These are phyloP conservation scores for Australoheros scitulus DNA, from an alignment of 2,113 vertebrate species.

Conservation along the genomic window DNA sequence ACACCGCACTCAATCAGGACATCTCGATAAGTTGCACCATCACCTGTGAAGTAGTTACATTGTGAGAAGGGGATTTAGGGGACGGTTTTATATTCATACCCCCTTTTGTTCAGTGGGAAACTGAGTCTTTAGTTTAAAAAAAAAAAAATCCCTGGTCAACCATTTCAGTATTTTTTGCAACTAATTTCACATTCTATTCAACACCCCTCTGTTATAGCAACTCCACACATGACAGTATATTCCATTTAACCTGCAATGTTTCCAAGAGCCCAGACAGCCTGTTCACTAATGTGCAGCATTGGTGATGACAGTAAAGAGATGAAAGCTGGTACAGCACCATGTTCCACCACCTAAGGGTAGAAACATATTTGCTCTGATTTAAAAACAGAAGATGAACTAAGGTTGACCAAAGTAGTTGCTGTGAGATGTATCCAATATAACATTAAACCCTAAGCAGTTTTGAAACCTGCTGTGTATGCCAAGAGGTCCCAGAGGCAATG, in stretches of 20 bases:
- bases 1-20: constrained; percentile 81
- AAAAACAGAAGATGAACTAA: neutral
- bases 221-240: neutral
- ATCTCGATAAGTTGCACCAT: constrained; percentile 87
- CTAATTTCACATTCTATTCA: neutral
- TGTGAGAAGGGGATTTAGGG: neutral
- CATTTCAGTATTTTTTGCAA: neutral
- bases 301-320: constrained; percentile 86
- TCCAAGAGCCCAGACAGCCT: constrained; percentile 92
- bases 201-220: neutral
- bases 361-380: neutral
- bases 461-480: constrained; percentile 85
- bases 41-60: constrained; percentile 77
- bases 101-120: neutral
- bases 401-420: neutral
- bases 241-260: constrained; percentile 88
- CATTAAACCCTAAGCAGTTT: neutral
- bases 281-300: constrained; percentile 87
- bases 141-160: neutral
- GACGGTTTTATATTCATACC: neutral
- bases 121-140: neutral
- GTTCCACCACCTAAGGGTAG: constrained; percentile 83
- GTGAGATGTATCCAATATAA: neutral
- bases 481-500: constrained; percentile 88
- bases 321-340: constrained; percentile 85